Evolutionary conservation across 2,797 vertebrate genomes (phyloP), one percentile per base, ranked within the genome.

Genomic region (Champsocephalus esox): DNA sequence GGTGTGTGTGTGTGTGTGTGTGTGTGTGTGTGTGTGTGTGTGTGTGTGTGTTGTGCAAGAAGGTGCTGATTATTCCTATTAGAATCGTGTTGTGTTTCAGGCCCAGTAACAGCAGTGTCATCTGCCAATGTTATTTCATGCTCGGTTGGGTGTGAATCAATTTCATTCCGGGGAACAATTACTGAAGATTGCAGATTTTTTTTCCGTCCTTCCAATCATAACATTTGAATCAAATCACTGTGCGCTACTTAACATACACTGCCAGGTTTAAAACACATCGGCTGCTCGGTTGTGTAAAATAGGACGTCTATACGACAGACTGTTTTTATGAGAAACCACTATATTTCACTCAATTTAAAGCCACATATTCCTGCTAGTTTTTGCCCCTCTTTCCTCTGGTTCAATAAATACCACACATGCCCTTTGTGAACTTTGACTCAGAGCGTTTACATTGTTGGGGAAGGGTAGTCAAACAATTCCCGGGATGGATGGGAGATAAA

Each of bases 41-140:
- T 59, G 68, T 48, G 67, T 46, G 64, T 62, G 66, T 56, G 77
- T 77, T 80, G 65, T 84, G 79, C 79, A 84, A 89, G 85, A 92
- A 92, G 86, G 87, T 92, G 90, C 92, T 93, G 92, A 95, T 94
- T 92, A 92, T 92, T 88, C 79, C 86, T 92, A 92, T 94, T 94
- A 94, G 92, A 93, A 87, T 83, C 75, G 80, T 91, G 90, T 90
- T 93, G 91, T 94, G 91, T 94, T 94, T 87, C 89, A 90, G 89
- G 84, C 91, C 89, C 90, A 87, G 90, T 93, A 92, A 90, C 91
- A 92, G 91, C 93, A 90, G 87, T 94, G 94, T 94, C 93, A 94
- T 94, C 93, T 94, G 93, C 93, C 93, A 94, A 91, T 93, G 93
- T 94, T 94, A 95, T 95, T 95, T 95, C 93, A 95, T 91, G 94